Evolutionary conservation across 2,888 invertebrate species (phyloP).

Genomic region (Napeogenes inachia): DNA sequence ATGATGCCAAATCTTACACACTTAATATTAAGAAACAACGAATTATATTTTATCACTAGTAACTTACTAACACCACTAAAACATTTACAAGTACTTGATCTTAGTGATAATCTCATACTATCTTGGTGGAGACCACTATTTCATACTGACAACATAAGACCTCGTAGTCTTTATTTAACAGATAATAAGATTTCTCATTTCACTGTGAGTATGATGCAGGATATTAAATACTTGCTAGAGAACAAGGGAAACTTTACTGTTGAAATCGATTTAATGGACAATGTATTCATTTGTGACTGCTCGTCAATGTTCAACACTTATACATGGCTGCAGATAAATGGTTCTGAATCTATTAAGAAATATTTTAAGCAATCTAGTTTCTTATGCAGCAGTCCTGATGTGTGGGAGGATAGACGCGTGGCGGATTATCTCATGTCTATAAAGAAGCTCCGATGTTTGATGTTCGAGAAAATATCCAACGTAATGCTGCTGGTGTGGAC

Average conservation of each 20-base stretch:
- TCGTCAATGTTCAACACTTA: constrained; percentile 61
- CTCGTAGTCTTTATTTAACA: constrained; percentile 58
- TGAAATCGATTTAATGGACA: constrained; percentile 68
- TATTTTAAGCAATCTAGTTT: constrained; percentile 58
- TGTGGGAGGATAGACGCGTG: constrained; percentile 65
- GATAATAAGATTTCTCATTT: constrained; percentile 77
- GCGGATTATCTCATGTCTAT: constrained; percentile 62
- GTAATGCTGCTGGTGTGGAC: constrained; percentile 64
- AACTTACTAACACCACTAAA: constrained; percentile 64
- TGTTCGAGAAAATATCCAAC: constrained; percentile 60
- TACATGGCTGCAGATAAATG: constrained; percentile 62
- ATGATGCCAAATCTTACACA: constrained; percentile 70
- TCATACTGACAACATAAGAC: constrained; percentile 56
- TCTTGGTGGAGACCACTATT: constrained; percentile 76
- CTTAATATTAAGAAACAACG: constrained; percentile 70
- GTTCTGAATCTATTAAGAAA: constrained; percentile 47
- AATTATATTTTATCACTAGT: constrained; percentile 59
- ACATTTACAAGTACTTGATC: constrained; percentile 63
- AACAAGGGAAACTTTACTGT: constrained; percentile 42
- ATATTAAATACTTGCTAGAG: constrained; percentile 67
- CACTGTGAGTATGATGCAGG: constrained; percentile 76
- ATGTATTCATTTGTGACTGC: constrained; percentile 77
- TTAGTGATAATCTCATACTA: constrained; percentile 71
- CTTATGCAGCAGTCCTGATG: constrained; percentile 64
- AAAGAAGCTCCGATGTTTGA: constrained; percentile 55